A percentile compares a stretch with the other conserved stretches of the same genome.
These are phyloP conservation scores for Acleris emargana DNA, from an alignment of 2,888 invertebrate genomes.

Conservation along the genomic window DNA sequence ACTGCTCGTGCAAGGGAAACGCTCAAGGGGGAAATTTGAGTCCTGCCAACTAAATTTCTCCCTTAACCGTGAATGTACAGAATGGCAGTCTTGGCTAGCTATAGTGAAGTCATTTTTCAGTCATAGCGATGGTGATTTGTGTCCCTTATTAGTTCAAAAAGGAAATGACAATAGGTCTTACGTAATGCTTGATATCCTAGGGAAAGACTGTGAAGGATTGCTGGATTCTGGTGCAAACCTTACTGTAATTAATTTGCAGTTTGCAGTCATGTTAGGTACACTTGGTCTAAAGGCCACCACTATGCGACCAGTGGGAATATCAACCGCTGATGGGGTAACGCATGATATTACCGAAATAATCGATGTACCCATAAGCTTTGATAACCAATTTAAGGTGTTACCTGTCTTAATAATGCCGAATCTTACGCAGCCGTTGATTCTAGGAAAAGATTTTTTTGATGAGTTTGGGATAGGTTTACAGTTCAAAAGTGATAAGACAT, in stretches of 20 bases:
- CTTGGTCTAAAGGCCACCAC: constrained; percentile 13
- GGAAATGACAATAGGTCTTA: constrained; percentile 12
- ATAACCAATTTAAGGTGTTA: too few relatives aligned
- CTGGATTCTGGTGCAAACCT: constrained; percentile 32
- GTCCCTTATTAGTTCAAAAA: too few relatives aligned
- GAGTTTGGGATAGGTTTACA: constrained; percentile 20
- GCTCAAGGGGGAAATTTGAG: too few relatives aligned
- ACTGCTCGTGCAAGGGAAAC: too few relatives aligned
- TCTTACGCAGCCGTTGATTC: constrained; percentile 25
- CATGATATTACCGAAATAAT: too few relatives aligned
- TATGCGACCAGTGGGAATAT: constrained; percentile 5
- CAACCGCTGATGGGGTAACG: constrained; percentile 28
- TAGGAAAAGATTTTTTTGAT: constrained; percentile 31
- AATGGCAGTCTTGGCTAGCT: too few relatives aligned
- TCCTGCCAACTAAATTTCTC: too few relatives aligned
- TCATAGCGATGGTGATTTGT: too few relatives aligned
- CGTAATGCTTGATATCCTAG: constrained; percentile 16
- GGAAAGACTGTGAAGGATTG: constrained; percentile 6
- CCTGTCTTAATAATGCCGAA: constrained; percentile 24
- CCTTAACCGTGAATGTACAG: too few relatives aligned
- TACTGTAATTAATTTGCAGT: constrained; percentile 17
- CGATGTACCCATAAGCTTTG: too few relatives aligned
- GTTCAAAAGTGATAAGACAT: constrained; percentile 1
- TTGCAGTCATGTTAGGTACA: constrained; percentile 7
- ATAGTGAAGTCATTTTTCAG: too few relatives aligned